Evolutionary conservation across 1,140 invertebrate genomes (phyloP), one percentile per base, ranked within the genome.

Genomic region (Drosophila ercepeae): DNA sequence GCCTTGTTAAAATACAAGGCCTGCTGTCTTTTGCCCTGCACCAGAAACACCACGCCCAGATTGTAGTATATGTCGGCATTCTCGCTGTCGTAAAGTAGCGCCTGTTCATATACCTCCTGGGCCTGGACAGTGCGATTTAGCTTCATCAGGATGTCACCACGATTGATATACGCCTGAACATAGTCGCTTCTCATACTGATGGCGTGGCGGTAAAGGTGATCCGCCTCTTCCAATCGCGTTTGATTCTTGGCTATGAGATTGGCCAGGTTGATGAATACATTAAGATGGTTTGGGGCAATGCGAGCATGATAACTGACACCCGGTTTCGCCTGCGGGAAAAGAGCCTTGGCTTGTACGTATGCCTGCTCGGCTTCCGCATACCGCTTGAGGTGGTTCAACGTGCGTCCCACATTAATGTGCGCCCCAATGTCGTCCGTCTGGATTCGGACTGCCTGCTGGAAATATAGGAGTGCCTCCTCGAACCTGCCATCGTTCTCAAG

Each of bases 51-150:
- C 25, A 99, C 98, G 19, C 98, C 98, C 64, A 99, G 96, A 92
- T 99, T 99, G 89, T 99, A 99, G 92, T 99, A 98, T 79, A 99
- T 98, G 91, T 99, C 98, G 1, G 98, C 97, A 93, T 99, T 99
- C 76, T 95, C 96, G 82, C 95, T 97, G 90, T 99, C 98, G 92
- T 98, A 98, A 71, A 97, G 94, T 16, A 99, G 92, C 0, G 98
- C 98, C 90, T 96, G 94, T 90, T 98, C 97, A 89, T 99, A 99
- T 18, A 98, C 97, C 90, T 98, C 96, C 91, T 98, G 96, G 0
- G 98, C 98, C 92, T 99, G 98, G 86, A 97, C 96, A 3, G 97
- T 98, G 65, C 97, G 95, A 92, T 98, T 98, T 79, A 99, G 93
- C 92, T 98, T 99, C 86, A 99, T 97, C 41, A 99, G 93, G 90